Evolutionary conservation across 2,113 vertebrate genomes (phyloP).

Genomic region (Lophotis ruficrista): DNA sequence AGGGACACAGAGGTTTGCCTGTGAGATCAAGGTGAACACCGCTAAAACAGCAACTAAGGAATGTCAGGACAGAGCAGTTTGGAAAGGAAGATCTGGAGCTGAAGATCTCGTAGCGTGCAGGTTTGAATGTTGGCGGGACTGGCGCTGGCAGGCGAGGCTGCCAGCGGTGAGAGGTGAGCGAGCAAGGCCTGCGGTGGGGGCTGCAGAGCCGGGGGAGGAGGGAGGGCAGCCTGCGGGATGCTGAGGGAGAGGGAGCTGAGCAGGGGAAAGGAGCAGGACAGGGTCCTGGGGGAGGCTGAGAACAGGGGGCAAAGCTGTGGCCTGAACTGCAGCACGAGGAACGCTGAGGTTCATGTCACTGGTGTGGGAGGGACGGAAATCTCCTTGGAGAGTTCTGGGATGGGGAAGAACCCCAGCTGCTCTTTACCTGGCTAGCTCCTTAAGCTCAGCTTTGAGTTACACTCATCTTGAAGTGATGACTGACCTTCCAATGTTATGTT

Average conservation of each 20-base stretch:
- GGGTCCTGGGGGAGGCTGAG: not conserved
- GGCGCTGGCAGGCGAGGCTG: not conserved
- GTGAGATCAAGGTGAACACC: not conserved
- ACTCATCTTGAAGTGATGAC: accelerated
- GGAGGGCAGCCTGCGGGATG: not conserved
- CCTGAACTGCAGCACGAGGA: not conserved
- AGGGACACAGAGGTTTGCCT: not conserved
- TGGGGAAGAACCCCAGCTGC: not conserved
- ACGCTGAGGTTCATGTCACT: not conserved
- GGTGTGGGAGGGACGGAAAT: not conserved
- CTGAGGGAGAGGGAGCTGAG: not conserved
- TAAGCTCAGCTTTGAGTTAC: not conserved
- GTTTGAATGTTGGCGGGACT: not conserved
- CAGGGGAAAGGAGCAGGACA: not conserved
- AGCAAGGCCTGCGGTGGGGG: not conserved
- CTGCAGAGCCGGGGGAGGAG: not conserved
- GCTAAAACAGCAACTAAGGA: not conserved
- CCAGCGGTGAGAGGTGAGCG: accelerated
- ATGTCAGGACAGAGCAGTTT: not conserved
- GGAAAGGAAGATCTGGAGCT: not conserved
- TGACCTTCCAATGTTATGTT: accelerated
- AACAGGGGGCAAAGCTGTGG: not conserved
- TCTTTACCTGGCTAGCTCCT: not conserved
- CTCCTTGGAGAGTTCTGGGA: not conserved
- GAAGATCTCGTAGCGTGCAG: too few relatives aligned